Evolutionary conservation across 2,888 invertebrate species (phyloP).

Genomic region (Noctua pronuba): DNA sequence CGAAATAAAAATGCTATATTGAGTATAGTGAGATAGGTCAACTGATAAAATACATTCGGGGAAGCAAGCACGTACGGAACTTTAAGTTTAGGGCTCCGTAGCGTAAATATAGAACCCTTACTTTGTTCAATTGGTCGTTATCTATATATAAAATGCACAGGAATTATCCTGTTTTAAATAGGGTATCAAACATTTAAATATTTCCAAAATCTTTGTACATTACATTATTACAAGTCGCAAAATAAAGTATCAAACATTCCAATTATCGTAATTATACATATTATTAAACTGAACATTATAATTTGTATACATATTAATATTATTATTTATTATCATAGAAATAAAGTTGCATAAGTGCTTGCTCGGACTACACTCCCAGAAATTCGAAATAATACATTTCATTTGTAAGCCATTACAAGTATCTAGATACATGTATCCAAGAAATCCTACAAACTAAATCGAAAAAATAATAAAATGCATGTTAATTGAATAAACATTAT

Average conservation of each 20-base stretch:
- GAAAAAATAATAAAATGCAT: conserved; percentile 77
- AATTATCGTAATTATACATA: conserved; percentile 31
- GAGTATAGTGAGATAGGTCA: conserved; percentile 86
- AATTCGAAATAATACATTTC: conserved; percentile 69
- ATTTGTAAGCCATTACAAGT: conserved; percentile 69
- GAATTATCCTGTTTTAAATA: conserved; percentile 56
- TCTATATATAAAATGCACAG: conserved; percentile 58
- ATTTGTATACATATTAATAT: conserved; percentile 38
- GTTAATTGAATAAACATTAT: conserved; percentile 74
- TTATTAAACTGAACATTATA: conserved; percentile 31
- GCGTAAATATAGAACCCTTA: conserved; percentile 58
- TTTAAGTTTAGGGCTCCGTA: conserved; percentile 52
- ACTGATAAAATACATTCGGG: conserved; percentile 72
- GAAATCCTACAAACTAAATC: conserved; percentile 74
- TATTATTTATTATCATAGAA: conserved; percentile 36
- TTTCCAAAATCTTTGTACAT: conserved; percentile 65
- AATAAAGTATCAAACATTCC: conserved; percentile 39
- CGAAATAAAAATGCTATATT: conserved; percentile 85
- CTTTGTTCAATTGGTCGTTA: conserved; percentile 59
- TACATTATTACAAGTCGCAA: conserved; percentile 44
- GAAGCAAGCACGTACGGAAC: conserved; percentile 67
- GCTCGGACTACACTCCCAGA: conserved; percentile 62
- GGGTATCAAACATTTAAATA: conserved; percentile 63
- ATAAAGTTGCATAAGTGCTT: conserved; percentile 67
- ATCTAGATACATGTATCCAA: conserved; percentile 67